Conservation (phyloP, 2,797 vertebrate genomes). For the Sebastiscus albofasciatus region DNA sequence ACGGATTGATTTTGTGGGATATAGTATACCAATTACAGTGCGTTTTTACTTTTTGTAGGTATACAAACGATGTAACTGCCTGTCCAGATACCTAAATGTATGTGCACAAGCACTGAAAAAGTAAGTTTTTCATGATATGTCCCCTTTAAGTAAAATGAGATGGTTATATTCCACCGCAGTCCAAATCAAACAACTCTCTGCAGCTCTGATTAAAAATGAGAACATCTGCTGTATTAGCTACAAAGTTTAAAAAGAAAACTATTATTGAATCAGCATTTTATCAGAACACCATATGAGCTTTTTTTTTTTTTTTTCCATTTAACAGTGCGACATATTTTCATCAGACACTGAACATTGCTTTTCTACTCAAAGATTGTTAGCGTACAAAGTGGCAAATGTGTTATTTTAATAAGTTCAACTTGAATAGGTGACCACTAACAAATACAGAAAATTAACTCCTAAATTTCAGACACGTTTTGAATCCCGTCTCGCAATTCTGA, state of each 20-base stretch:
- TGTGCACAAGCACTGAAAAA: too few species aligned
- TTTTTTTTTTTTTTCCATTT: background rate
- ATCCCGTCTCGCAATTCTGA: background rate
- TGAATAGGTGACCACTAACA: background rate
- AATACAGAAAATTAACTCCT: background rate
- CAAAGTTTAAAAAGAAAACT: background rate
- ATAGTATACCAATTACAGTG: too few species aligned
- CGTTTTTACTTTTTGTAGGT: too few species aligned
- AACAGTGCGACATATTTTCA: background rate
- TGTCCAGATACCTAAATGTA: rapidly evolving
- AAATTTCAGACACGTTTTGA: background rate
- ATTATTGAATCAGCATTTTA: background rate
- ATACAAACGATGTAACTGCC: too few species aligned
- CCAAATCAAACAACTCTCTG: too few species aligned
- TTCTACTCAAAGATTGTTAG: background rate
- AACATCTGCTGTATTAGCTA: background rate
- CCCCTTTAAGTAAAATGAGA: too few species aligned
- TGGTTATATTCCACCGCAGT: too few species aligned
- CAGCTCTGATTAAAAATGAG: background rate
- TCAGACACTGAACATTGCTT: background rate
- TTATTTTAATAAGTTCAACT: background rate
- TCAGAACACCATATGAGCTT: too few species aligned
- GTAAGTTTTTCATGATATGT: too few species aligned
- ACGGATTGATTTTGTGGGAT: too few species aligned
- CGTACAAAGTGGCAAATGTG: background rate